Evolutionary conservation across 2,888 invertebrate species (phyloP), one percentile per base, ranked within the genome.

Genomic region (Drosophila trichaetosa): DNA sequence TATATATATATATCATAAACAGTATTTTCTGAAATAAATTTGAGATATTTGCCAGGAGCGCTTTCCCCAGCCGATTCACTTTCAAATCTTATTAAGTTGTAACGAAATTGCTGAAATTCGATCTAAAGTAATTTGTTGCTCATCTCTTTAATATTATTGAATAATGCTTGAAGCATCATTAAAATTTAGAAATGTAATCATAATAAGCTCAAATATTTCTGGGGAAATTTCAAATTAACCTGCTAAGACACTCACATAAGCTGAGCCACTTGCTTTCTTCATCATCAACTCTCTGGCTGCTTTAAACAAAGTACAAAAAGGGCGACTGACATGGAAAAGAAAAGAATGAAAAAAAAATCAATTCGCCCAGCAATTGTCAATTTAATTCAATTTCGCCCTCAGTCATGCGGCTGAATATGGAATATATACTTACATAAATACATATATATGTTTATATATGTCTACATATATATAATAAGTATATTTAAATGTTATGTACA

Each of bases 401-500:
- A 71, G 61, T 51, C 57, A 56, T 66, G 74, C 57, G 3, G 13
- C 21, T 29, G 29, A 53, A 16, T 49, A 34, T 1, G 60, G 56
- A 70, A 71, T 51, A 69, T 65, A 68, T 52, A 74, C 49, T 69
- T 16, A 40, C 18, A 36, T 21, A 36, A 48, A 36, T 40, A 36
- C 52, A 21, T 52, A 40, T 33, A 16, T 18, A 57, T 13, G 34
- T 36, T 16, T 31, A 57, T 51, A 59, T 40, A 21, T 5, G n/a
- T n/a, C n/a, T n/a, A 54, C 16, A 40, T 34, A 33, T 29, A 31
- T 34, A 34, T 24, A 13, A 27, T 60, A 64, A 76, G 71, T 77
- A 76, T 77, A 86, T 85, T 83, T 76, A 88, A 88, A 88, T 85
- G 73, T 62, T 72, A 88, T 83, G 89, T 76, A 80, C 87, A 83